phyloP scores from a whole-genome alignment of 2,888 invertebrate genomes.

The Anthoptus insignis region DNA sequence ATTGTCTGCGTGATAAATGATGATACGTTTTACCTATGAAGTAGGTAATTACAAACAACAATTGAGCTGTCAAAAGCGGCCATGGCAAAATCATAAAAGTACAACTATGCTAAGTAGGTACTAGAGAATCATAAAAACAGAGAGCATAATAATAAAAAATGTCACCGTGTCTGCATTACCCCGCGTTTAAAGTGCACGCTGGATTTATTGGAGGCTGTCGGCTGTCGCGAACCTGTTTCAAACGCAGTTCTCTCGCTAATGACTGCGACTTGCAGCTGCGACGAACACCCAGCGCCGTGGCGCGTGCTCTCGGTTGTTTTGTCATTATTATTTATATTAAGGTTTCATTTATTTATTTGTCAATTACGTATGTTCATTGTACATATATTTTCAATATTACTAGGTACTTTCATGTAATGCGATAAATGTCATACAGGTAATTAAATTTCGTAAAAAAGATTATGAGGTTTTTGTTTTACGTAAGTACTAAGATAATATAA shows the following conservation, averaged over 20 bases:
- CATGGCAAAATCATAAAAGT: too few relatives aligned
- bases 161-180: neutral
- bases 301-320: conserved; percentile 1
- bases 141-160: neutral
- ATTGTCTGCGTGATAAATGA: too few relatives aligned
- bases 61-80: too few relatives aligned
- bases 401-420: too few relatives aligned
- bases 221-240: conserved; percentile 23
- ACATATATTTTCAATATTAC: neutral
- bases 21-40: too few relatives aligned
- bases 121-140: too few relatives aligned
- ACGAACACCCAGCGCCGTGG: neutral
- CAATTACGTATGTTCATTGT: neutral
- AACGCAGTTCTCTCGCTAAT: conserved; percentile 28
- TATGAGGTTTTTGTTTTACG: too few relatives aligned
- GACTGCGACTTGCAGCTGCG: neutral
- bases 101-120: too few relatives aligned
- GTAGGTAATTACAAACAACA: too few relatives aligned
- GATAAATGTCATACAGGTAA: too few relatives aligned
- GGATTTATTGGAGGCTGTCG: conserved; percentile 24
- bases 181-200: conserved; percentile 18
- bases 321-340: conserved; percentile 2
- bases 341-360: neutral
- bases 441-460: too few relatives aligned
- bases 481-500: too few relatives aligned